These are phyloP conservation scores for Pangasius sanitwongsei DNA, from an alignment of 2,797 vertebrate genomes.

Conservation along the genomic window DNA sequence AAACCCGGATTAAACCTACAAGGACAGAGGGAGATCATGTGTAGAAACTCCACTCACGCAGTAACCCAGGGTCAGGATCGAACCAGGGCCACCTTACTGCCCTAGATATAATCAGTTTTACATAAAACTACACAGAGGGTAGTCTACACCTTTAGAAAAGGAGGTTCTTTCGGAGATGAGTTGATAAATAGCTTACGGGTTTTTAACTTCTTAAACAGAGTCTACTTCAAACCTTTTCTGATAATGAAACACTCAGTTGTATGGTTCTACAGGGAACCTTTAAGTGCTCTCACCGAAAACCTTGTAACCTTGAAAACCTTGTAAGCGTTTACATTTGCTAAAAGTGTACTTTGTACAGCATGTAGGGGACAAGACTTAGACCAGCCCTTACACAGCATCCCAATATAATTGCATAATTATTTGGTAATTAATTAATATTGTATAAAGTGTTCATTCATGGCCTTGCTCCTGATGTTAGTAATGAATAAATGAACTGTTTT, in stretches of 20 bases:
- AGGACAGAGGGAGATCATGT: not conserved
- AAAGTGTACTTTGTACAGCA: no score
- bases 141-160: not conserved
- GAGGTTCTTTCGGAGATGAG: not conserved
- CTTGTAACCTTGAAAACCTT: no score
- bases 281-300: no score
- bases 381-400: not conserved
- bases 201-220: not conserved
- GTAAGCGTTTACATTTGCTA: no score
- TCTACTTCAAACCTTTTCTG: not conserved
- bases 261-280: not conserved
- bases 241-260: not conserved
- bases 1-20: not conserved
- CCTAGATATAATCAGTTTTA: not conserved
- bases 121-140: not conserved
- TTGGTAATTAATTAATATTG: not conserved
- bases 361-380: no score
- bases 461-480: not conserved
- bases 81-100: not conserved
- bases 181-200: not conserved
- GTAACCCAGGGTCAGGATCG: not conserved
- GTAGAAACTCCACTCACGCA: not conserved
- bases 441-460: not conserved
- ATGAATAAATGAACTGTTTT: not conserved
- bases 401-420: not conserved